Evolutionary conservation across 2,113 vertebrate genomes (phyloP), one percentile per base, ranked within the genome.

Genomic region (Setophaga petechia): DNA sequence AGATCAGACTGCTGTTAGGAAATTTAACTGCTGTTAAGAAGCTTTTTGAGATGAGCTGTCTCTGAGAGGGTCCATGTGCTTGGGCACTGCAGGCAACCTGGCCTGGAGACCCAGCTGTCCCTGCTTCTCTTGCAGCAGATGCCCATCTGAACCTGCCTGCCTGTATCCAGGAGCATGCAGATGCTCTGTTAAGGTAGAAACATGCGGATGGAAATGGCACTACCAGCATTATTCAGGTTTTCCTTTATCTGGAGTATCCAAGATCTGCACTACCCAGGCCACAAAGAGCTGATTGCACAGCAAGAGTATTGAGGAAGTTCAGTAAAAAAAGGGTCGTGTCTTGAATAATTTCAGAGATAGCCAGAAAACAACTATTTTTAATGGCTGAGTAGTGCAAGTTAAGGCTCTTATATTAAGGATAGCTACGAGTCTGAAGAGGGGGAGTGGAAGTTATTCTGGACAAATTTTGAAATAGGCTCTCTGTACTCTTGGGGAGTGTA

Each of bases 221-320:
- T 23, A 47, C 5, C 12, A 52, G 24, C 0, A 0, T 75, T 74
- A 41, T 55, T 81, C 20, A 30, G 20, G 3, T 75, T 91, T 87
- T 47, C 27, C 22, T 87, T 63, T 81, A 55, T 11, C 13, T 54
- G 21, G 10, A 63, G 18, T 25, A 63, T 44, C 12, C 39, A 47
- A 78, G 61, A 58, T 3, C 12, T 3, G 5, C 30, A 11, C 2
- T n/a, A 73, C 7, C 20, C 65, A 67, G 30, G 23, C 5, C 57
- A 67, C 10, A 33, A 37, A 43, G 23, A 52, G 9, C 14, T 55
- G 24, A 55, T n/a, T 1, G 0, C 4, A 9, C 3, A 7, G 15
- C 43, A 63, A 55, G 66, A 47, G 21, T 30, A 8, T 9, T 0
- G 12, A 75, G 58, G n/a, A 52, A 75, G 31, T 37, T 49, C 35